Evolutionary conservation across 2,888 invertebrate genomes (phyloP).

Genomic region (Nysson spinosus): DNA sequence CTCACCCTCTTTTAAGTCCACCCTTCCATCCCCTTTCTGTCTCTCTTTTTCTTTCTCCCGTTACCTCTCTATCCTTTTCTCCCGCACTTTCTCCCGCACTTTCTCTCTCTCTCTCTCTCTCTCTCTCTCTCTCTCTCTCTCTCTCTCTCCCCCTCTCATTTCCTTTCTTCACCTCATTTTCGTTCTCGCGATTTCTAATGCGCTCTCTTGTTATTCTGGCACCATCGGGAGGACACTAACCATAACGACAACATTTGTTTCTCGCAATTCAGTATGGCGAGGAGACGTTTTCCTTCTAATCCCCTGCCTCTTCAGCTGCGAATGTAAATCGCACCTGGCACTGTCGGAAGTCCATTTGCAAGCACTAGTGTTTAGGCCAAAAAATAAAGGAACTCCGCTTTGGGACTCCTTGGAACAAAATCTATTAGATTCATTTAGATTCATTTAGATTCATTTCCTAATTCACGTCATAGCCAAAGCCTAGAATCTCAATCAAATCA

Average conservation of each 20-base stretch:
- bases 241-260: no score
- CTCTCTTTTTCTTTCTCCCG: conserved; percentile 11
- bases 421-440: no score
- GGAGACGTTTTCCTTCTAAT: neutral
- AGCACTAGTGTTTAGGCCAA: neutral
- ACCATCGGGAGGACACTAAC: no score
- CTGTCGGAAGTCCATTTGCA: conserved; percentile 9
- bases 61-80: neutral
- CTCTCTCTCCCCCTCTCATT: neutral
- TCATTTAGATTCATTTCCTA: no score
- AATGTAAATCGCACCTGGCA: neutral
- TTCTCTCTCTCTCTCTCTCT: conserved; percentile 10
- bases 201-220: conserved; percentile 1
- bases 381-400: conserved; percentile 12
- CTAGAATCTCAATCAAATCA: no score
- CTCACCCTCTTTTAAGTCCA: conserved; percentile 7
- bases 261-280: neutral
- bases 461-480: no score
- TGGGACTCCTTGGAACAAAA: no score
- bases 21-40: conserved; percentile 14
- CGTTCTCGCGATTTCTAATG: neutral
- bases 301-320: neutral
- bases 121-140: neutral
- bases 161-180: neutral
- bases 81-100: conserved; percentile 7